A percentile compares a stretch with the other conserved stretches of the same genome.
These are phyloP conservation scores for Scaptomyza tumidula DNA, from an alignment of 2,888 invertebrate genomes.

Conservation along the genomic window DNA sequence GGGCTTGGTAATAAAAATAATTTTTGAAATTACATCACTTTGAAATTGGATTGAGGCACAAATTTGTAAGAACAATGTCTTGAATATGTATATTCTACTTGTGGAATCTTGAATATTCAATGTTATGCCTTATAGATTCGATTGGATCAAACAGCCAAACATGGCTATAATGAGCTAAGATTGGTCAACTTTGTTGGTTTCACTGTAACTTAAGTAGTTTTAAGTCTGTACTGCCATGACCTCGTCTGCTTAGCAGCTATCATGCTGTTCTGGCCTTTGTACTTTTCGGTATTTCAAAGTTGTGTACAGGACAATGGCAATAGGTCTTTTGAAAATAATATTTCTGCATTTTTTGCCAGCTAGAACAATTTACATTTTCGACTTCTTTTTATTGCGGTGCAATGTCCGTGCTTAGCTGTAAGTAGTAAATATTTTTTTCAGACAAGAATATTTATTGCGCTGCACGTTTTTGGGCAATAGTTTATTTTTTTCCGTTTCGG, in stretches of 20 bases:
- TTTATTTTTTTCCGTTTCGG: slow-evolving; percentile 30
- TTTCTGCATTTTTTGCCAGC: slow-evolving; percentile 47
- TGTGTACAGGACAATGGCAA: slow-evolving; percentile 56
- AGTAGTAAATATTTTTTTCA: slow-evolving; percentile 51
- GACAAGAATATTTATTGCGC: slow-evolving; percentile 64
- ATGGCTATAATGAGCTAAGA: not conserved
- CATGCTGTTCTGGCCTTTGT: slow-evolving; percentile 19
- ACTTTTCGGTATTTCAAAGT: slow-evolving; percentile 30
- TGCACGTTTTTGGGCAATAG: slow-evolving; percentile 51
- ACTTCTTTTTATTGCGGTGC: slow-evolving; percentile 31
- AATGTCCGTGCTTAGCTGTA: slow-evolving; percentile 45
- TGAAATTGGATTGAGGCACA: not conserved
- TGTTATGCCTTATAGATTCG: slow-evolving; percentile 1
- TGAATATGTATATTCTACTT: slow-evolving; percentile 24
- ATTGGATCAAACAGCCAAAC: not conserved
- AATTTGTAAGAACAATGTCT: not conserved
- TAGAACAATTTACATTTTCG: slow-evolving; percentile 27
- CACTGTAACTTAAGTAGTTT: slow-evolving; percentile 19
- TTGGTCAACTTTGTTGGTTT: slow-evolving; percentile 15
- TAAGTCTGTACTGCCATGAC: slow-evolving; percentile 1
- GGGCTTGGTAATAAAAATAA: slow-evolving; percentile 3
- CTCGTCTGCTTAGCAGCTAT: slow-evolving; percentile 12
- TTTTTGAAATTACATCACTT: slow-evolving; percentile 1
- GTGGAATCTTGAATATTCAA: not conserved
- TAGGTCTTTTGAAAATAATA: slow-evolving; percentile 36